phyloP scores from a whole-genome alignment of 1,140 invertebrate genomes.

The Apis dorsata region DNA sequence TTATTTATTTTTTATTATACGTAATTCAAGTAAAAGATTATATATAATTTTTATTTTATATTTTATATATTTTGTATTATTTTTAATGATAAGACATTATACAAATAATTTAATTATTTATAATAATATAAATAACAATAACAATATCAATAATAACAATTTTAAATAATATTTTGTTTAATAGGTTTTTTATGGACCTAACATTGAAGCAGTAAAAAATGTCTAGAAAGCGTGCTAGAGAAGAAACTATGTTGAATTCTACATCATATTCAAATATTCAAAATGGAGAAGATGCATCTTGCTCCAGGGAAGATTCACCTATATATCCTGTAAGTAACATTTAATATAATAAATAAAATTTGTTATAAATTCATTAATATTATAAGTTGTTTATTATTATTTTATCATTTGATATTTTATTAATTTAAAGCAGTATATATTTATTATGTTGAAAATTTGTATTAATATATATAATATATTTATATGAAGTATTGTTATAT shows the following conservation, averaged over 20 bases:
- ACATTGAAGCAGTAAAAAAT: conserved; percentile 61
- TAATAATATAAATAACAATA: neutral
- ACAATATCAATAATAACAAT: too few relatives aligned
- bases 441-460: conserved; percentile 10
- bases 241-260: conserved; percentile 65
- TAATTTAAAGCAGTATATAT: neutral
- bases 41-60: neutral
- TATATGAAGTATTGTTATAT: neutral
- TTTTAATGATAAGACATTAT: neutral
- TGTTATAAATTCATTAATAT: neutral
- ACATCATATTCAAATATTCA: conserved; percentile 45
- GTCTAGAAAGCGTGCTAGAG: conserved; percentile 70
- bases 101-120: neutral
- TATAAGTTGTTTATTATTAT: neutral
- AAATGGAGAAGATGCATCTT: conserved; percentile 66
- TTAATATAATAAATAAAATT: neutral
- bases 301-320: conserved; percentile 62
- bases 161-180: conserved; percentile 8
- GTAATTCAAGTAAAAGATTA: neutral
- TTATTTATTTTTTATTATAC: neutral
- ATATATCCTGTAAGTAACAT: conserved; percentile 64
- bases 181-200: conserved; percentile 55
- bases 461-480: neutral
- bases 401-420: neutral
- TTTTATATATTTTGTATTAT: neutral